These are phyloP conservation scores for Jordanella pulchra DNA, from an alignment of 2,797 vertebrate species.

Conservation along the genomic window DNA sequence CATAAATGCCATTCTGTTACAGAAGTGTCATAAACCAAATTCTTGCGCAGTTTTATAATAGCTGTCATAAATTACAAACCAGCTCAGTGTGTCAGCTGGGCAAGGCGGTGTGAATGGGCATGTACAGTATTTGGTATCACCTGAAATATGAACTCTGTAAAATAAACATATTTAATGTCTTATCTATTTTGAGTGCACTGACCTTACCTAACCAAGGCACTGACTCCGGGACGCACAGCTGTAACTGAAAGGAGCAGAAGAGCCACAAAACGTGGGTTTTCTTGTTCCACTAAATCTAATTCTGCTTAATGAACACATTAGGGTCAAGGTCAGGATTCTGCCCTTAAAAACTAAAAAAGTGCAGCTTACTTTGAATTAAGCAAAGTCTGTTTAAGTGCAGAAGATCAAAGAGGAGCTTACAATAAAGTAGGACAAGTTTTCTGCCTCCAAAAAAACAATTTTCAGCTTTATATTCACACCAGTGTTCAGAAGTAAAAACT, in stretches of 20 bases:
- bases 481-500: neutral
- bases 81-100: constrained; percentile 38
- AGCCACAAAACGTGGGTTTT: constrained; percentile 11
- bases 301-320: neutral
- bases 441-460: no score
- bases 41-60: constrained; percentile 48
- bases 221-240: constrained; percentile 27
- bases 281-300: neutral
- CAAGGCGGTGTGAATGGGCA: constrained; percentile 44
- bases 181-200: constrained; percentile 52
- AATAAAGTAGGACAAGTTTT: no score
- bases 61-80: constrained; percentile 42
- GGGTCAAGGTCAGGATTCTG: constrained; percentile 23
- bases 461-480: neutral
- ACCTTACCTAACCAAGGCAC: constrained; percentile 42
- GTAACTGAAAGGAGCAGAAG: constrained; percentile 2
- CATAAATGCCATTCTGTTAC: constrained; percentile 7
- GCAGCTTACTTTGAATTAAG: neutral
- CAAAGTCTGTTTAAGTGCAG: no score
- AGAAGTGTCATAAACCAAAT: constrained; percentile 37
- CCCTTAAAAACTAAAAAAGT: constrained; percentile 17
- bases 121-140: constrained; percentile 64
- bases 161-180: constrained; percentile 54
- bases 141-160: constrained; percentile 61
- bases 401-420: no score